Percentiles rank a stretch among this genome's conserved stretches.
Conservation (phyloP, 2,797 vertebrate genomes). For the Manis javanica region DNA sequence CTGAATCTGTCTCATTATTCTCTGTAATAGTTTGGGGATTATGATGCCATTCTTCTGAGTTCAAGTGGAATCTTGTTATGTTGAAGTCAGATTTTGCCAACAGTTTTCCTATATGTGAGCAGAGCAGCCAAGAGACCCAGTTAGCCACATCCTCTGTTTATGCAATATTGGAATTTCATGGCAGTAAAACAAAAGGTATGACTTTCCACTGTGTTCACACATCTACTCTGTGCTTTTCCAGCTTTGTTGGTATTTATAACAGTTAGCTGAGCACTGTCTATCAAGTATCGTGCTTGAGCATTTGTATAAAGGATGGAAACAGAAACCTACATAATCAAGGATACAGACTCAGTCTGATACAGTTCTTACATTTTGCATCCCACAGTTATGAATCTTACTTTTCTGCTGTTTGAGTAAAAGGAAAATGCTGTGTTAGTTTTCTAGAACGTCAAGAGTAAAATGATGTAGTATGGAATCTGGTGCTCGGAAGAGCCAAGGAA, state of each 20-base stretch:
- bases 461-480: background rate
- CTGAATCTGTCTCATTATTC: slow-evolving; percentile 50
- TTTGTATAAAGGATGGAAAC: background rate
- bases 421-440: background rate
- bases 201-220: background rate
- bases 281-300: background rate
- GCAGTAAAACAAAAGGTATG: background rate
- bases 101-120: background rate
- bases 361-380: background rate
- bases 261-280: background rate
- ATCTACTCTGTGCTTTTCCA: background rate
- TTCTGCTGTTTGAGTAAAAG: background rate
- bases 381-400: background rate
- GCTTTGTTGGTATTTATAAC: background rate
- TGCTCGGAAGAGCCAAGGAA: background rate
- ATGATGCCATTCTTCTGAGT: background rate
- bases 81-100: slow-evolving; percentile 3
- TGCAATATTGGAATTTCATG: background rate
- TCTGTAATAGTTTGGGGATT: background rate
- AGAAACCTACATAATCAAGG: background rate
- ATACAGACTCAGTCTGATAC: background rate
- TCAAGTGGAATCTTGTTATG: slow-evolving; percentile 64
- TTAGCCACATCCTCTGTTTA: background rate
- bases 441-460: slow-evolving; percentile 46
- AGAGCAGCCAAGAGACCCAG: background rate